These are phyloP conservation scores for Chaetorhynchus papuensis DNA, from an alignment of 2,113 vertebrate species.

Conservation along the genomic window DNA sequence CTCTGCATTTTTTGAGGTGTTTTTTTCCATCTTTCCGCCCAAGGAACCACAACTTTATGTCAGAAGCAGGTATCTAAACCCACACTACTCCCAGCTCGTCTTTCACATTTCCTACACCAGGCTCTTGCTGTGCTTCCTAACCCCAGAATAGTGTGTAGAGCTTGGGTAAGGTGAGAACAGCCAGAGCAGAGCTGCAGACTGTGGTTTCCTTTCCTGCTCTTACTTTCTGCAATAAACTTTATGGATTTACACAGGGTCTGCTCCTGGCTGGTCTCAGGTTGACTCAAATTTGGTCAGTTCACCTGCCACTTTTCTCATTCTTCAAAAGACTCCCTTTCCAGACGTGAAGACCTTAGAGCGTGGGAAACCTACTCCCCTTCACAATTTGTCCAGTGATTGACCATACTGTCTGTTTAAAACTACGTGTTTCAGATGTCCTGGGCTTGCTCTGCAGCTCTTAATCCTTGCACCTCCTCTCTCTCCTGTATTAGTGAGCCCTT, in stretches of 20 bases:
- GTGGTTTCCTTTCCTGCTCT: background rate
- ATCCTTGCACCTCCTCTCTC: background rate
- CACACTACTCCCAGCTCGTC: accelerated
- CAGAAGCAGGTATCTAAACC: background rate
- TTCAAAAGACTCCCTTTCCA: background rate
- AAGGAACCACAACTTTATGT: background rate
- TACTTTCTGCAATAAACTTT: background rate
- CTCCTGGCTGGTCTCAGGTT: background rate
- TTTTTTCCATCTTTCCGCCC: background rate
- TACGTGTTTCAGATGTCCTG: background rate
- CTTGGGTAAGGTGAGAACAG: background rate
- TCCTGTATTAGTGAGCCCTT: background rate
- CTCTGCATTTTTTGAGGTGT: background rate
- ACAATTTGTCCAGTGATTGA: background rate
- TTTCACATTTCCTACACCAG: background rate
- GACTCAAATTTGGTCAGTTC: background rate
- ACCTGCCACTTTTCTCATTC: background rate
- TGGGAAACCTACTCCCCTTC: background rate
- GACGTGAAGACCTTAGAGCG: background rate
- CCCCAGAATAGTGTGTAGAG: too few species aligned
- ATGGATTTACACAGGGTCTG: background rate
- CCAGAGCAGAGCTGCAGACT: background rate
- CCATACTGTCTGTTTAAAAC: background rate
- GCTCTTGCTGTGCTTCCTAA: background rate
- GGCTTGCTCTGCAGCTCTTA: background rate